Conservation (phyloP, 2,113 vertebrate genomes). For the Platichthys stellatus region DNA sequence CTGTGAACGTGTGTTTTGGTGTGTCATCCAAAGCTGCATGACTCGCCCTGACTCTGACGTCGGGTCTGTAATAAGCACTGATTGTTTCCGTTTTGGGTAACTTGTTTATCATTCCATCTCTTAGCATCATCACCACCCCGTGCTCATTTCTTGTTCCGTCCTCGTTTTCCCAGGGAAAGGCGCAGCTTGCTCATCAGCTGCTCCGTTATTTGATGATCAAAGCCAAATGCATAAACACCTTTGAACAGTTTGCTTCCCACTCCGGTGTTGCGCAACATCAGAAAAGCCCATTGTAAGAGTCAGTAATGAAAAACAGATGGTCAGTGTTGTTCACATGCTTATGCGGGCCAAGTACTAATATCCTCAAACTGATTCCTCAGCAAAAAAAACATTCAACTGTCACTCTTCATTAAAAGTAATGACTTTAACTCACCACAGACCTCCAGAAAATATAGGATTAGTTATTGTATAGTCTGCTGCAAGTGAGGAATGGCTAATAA, state of each 20-base stretch:
- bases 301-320: constrained; percentile 58
- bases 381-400: neutral
- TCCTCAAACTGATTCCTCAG: constrained; percentile 1
- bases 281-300: neutral
- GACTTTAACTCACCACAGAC: neutral
- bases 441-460: neutral
- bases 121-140: constrained; percentile 67
- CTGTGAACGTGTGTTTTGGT: constrained; percentile 60
- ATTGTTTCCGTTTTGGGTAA: constrained; percentile 75
- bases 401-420: neutral
- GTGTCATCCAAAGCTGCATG: constrained; percentile 38
- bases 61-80: constrained; percentile 69
- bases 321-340: neutral
- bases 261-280: constrained; percentile 25
- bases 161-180: constrained; percentile 22
- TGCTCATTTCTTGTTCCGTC: neutral
- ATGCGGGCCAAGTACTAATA: neutral
- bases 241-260: constrained; percentile 6
- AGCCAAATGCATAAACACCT: neutral
- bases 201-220: too few species aligned
- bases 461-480: too few species aligned
- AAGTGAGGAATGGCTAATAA: neutral
- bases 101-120: constrained; percentile 73
- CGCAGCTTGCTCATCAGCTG: neutral
- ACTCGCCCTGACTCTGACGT: constrained; percentile 73